A percentile compares a stretch with the other conserved stretches of the same genome.
Conservation (phyloP, 2,888 invertebrate genomes). For the Diaprepes abbreviatus region DNA sequence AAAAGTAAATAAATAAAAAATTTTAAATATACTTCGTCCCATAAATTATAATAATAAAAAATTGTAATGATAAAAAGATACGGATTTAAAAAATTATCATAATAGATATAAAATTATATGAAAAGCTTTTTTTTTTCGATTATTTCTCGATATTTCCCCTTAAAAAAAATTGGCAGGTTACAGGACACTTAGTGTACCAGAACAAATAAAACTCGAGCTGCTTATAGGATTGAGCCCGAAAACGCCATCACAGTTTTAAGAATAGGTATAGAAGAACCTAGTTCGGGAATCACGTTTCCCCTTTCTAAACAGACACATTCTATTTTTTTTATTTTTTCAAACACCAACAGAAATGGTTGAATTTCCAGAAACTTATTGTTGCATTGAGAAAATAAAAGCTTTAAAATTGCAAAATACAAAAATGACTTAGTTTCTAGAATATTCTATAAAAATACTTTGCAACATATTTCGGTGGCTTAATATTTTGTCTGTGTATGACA, state of each 20-base stretch:
- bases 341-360: neutral
- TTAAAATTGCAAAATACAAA: neutral
- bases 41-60: no score
- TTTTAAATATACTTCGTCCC: no score
- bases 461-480: constrained; percentile 4
- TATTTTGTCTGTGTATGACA: neutral
- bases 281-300: no score
- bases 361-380: constrained; percentile 8
- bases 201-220: constrained; percentile 2
- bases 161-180: constrained; percentile 23
- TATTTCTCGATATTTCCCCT: neutral
- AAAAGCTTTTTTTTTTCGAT: neutral
- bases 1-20: no score
- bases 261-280: neutral
- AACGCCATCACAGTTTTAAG: constrained; percentile 25
- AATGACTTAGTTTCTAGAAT: neutral
- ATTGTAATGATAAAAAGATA: no score
- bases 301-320: neutral
- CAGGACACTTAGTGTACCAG: constrained; percentile 18
- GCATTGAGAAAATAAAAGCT: neutral
- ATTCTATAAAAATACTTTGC: neutral
- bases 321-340: constrained; percentile 14
- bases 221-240: constrained; percentile 4
- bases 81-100: neutral
- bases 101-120: neutral